A percentile compares a stretch with the other conserved stretches of the same genome.
Conservation (phyloP, 1,140 invertebrate species). For the Brachionus sp. region DNA sequence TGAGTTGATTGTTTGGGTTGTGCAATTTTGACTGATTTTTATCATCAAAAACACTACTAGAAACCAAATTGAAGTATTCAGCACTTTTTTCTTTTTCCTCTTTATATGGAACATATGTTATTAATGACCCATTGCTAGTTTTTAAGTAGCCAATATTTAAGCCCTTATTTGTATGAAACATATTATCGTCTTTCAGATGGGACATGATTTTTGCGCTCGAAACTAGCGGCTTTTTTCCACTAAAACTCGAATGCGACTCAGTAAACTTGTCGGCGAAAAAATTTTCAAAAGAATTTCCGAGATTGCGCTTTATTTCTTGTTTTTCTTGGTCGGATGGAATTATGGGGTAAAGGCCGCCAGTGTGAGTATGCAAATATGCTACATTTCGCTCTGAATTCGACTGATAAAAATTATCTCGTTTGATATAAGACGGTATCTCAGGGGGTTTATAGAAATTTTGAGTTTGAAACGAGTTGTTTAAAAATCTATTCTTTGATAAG, state of each 20-base stretch:
- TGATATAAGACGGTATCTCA: slow-evolving; percentile 27
- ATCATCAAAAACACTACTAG: not conserved
- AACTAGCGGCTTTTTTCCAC: not conserved
- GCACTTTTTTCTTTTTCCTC: not conserved
- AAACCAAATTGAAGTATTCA: not conserved
- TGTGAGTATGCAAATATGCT: slow-evolving; percentile 18
- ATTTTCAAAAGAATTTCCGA: not conserved
- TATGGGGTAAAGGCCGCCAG: not conserved
- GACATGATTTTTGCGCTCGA: slow-evolving; percentile 1
- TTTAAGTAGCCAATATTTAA: slow-evolving; percentile 16
- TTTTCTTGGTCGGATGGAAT: slow-evolving; percentile 1
- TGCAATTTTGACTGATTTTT: not conserved
- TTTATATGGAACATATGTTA: slow-evolving; percentile 9
- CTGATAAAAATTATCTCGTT: slow-evolving; percentile 34
- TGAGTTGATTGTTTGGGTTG: not conserved
- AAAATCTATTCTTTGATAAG: not conserved
- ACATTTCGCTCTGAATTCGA: slow-evolving; percentile 40
- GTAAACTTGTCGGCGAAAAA: not conserved
- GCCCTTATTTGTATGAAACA: slow-evolving; percentile 11
- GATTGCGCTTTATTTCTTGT: not conserved
- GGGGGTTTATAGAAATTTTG: not conserved
- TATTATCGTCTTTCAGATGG: not conserved
- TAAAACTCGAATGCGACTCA: not conserved
- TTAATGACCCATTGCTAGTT: not conserved
- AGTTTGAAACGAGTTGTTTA: slow-evolving; percentile 1